A percentile compares a stretch with the other conserved stretches of the same genome.
Evolutionary conservation across 2,888 invertebrate genomes (phyloP).

Genomic region (Neria commutata): DNA sequence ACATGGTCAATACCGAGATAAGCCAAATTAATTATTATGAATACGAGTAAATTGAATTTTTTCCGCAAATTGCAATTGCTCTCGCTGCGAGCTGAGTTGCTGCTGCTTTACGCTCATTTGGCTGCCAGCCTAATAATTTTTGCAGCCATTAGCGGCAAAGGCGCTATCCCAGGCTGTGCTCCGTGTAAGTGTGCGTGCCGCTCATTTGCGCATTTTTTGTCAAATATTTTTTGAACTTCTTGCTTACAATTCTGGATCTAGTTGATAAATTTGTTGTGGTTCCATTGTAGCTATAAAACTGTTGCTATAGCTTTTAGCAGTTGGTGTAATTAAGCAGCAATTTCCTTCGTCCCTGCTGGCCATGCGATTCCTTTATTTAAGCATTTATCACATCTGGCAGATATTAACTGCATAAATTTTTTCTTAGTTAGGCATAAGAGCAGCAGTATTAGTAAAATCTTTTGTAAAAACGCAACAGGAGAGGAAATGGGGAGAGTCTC

Average conservation of each 20-base stretch:
- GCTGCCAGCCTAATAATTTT: not conserved
- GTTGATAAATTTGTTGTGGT: too few species aligned
- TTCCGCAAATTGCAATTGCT: too few species aligned
- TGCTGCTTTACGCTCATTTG: not conserved
- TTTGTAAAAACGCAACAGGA: too few species aligned
- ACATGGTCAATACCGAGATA: conserved; percentile 44
- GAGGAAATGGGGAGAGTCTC: too few species aligned
- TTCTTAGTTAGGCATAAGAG: too few species aligned
- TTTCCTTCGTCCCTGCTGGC: not conserved
- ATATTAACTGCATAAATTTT: too few species aligned
- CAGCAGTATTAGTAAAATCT: too few species aligned
- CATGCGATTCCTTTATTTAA: too few species aligned
- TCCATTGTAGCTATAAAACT: not conserved
- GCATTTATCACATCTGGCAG: too few species aligned
- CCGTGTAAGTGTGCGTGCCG: not conserved
- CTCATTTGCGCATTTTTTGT: not conserved
- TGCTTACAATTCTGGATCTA: not conserved
- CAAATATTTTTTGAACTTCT: not conserved
- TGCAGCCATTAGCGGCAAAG: not conserved
- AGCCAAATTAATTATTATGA: conserved; percentile 60
- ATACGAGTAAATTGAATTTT: conserved; percentile 42
- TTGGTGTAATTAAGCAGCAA: not conserved
- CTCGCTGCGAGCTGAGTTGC: not conserved
- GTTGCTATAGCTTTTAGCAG: not conserved
- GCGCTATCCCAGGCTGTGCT: not conserved